Conservation (phyloP, 2,888 invertebrate genomes). For the Esperia sulphurella region DNA sequence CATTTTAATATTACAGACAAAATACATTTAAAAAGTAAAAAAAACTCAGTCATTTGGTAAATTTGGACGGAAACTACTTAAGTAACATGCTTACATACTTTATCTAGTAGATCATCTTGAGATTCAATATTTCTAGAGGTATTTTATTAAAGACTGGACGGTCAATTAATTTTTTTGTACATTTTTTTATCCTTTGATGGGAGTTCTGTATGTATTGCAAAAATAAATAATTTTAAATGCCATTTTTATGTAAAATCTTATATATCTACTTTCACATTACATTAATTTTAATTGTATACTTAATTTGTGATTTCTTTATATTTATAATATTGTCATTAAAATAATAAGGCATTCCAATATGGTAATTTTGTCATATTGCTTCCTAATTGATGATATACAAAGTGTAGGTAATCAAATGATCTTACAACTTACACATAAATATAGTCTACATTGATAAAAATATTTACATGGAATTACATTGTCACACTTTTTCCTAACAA, state of each 20-base stretch:
- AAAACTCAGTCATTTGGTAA: constrained; percentile 70
- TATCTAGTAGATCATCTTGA: constrained; percentile 4
- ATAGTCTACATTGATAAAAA: constrained; percentile 5
- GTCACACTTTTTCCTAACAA: background rate
- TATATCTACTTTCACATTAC: background rate
- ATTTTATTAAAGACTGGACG: constrained; percentile 53
- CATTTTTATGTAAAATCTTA: background rate
- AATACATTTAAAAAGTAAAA: constrained; percentile 48
- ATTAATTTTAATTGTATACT: constrained; percentile 12
- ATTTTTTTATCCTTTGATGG: background rate
- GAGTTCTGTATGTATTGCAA: background rate
- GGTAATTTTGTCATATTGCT: constrained; percentile 19
- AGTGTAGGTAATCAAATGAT: background rate
- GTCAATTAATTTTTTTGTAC: constrained; percentile 34
- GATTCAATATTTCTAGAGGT: constrained; percentile 13
- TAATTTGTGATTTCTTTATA: constrained; percentile 10
- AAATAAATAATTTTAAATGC: background rate
- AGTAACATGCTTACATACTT: constrained; percentile 54
- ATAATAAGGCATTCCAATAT: constrained; percentile 51
- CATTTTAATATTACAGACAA: constrained; percentile 45
- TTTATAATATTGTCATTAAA: constrained; percentile 31
- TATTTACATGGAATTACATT: constrained; percentile 27
- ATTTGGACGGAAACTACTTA: constrained; percentile 77
- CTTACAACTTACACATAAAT: background rate
- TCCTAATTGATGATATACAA: background rate